Conservation (phyloP, 1,140 invertebrate genomes). For the Dendrolimus kikuchii region DNA sequence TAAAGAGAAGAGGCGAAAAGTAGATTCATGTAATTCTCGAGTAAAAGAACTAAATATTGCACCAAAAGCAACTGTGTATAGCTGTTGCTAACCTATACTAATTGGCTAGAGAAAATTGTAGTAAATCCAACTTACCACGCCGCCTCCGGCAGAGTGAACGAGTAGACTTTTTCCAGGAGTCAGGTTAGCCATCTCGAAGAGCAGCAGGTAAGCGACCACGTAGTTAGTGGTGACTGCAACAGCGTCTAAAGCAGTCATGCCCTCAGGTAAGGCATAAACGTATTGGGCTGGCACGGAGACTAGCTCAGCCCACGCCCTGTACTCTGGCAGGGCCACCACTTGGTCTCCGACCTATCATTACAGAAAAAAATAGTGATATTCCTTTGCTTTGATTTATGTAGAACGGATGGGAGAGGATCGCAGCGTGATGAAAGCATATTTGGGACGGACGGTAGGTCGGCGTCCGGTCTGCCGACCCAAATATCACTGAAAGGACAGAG, state of each 20-base stretch:
- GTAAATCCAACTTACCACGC: slow-evolving; percentile 80
- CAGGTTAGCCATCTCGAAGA: slow-evolving; percentile 88
- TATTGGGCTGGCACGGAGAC: slow-evolving; percentile 83
- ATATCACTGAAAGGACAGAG: too few species aligned
- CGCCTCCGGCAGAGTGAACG: slow-evolving; percentile 89
- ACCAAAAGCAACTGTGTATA: not conserved
- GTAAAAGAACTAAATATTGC: not conserved
- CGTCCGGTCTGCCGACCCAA: too few species aligned
- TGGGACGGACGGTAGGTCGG: too few species aligned
- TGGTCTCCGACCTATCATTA: slow-evolving; percentile 83
- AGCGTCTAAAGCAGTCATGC: slow-evolving; percentile 85
- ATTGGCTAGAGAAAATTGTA: not conserved
- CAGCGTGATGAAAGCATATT: too few species aligned
- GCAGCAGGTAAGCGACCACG: slow-evolving; percentile 87
- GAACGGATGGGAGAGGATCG: too few species aligned
- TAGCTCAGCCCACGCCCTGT: slow-evolving; percentile 89
- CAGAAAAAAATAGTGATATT: slow-evolving; percentile 1
- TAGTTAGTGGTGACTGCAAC: slow-evolving; percentile 90
- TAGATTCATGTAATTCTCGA: too few species aligned
- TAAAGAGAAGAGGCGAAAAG: too few species aligned
- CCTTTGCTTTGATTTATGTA: too few species aligned
- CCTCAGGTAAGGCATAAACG: slow-evolving; percentile 85
- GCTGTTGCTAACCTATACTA: not conserved
- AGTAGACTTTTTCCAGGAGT: slow-evolving; percentile 85
- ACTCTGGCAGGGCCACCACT: slow-evolving; percentile 88